phyloP scores from a whole-genome alignment of 1,140 invertebrate species.

The Drosophila subobscura region DNA sequence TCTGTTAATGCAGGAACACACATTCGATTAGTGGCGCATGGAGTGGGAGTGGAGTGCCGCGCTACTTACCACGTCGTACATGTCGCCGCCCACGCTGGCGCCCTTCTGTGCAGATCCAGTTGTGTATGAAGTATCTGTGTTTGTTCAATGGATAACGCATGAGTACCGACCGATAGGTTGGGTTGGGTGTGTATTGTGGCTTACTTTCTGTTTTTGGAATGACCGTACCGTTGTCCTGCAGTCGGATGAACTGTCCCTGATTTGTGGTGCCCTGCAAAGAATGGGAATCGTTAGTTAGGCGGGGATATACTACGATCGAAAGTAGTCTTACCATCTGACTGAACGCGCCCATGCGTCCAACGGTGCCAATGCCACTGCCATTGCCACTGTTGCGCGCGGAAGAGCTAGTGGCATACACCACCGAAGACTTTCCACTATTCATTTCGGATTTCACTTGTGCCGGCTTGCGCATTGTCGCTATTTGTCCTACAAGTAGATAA shows the following conservation, averaged over 20 bases:
- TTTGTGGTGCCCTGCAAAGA: conserved; percentile 49
- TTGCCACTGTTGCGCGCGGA: conserved; percentile 50
- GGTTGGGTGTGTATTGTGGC: neutral
- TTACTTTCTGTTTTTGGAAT: conserved; percentile 78
- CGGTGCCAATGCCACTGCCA: conserved; percentile 46
- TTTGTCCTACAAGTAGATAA: conserved; percentile 58
- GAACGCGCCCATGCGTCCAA: conserved; percentile 71
- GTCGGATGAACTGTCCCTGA: conserved; percentile 74
- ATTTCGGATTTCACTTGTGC: conserved; percentile 69
- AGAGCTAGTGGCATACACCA: conserved; percentile 61
- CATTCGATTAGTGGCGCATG: neutral
- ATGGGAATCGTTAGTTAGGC: neutral
- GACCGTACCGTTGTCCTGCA: conserved; percentile 66
- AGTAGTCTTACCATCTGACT: conserved; percentile 70
- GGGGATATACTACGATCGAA: too few species aligned
- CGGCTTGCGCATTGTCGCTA: conserved; percentile 72
- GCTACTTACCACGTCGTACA: conserved; percentile 58
- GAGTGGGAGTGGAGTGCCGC: neutral
- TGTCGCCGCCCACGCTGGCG: conserved; percentile 19
- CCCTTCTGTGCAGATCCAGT: conserved; percentile 65
- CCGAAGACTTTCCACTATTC: conserved; percentile 48
- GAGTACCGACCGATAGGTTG: neutral
- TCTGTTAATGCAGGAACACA: conserved; percentile 13
- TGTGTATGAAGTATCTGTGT: conserved; percentile 67
- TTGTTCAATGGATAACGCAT: conserved; percentile 9